phyloP scores from a whole-genome alignment of 2,888 invertebrate species.

The Epirrhoe alternata region DNA sequence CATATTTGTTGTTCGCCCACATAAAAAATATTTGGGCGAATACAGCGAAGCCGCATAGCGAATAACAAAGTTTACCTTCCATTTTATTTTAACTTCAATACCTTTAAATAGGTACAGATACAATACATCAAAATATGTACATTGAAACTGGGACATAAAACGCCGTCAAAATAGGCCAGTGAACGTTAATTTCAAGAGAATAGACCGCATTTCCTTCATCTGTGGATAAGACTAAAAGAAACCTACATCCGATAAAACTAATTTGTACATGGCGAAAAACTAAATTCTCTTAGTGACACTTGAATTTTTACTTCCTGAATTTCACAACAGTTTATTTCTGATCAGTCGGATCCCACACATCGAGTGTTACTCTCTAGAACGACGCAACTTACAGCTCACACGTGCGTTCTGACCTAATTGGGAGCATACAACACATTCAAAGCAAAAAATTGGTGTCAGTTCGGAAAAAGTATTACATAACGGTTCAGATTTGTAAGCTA shows the following conservation, averaged over 20 bases:
- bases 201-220: too few relatives aligned
- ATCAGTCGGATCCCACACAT: constrained; percentile 12
- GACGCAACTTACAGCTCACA: constrained; percentile 20
- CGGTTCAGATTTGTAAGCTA: constrained; percentile 5
- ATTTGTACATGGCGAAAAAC: constrained; percentile 51
- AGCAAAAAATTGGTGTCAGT: constrained; percentile 6
- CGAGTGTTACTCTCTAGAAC: constrained; percentile 15
- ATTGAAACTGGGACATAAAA: too few relatives aligned
- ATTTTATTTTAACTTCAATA: too few relatives aligned
- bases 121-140: too few relatives aligned
- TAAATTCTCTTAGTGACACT: constrained; percentile 11
- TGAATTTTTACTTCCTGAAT: background rate
- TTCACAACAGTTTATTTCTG: constrained; percentile 15
- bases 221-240: constrained; percentile 57
- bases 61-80: too few relatives aligned
- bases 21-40: too few relatives aligned
- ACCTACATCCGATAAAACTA: constrained; percentile 59
- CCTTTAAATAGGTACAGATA: too few relatives aligned
- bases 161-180: too few relatives aligned
- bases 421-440: constrained; percentile 9
- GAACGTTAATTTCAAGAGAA: too few relatives aligned
- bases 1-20: too few relatives aligned
- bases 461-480: constrained; percentile 7
- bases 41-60: too few relatives aligned
- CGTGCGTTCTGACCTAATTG: constrained; percentile 28